Conservation (phyloP, 1,140 invertebrate species). For the Venustaconcha ellipsiformis region DNA sequence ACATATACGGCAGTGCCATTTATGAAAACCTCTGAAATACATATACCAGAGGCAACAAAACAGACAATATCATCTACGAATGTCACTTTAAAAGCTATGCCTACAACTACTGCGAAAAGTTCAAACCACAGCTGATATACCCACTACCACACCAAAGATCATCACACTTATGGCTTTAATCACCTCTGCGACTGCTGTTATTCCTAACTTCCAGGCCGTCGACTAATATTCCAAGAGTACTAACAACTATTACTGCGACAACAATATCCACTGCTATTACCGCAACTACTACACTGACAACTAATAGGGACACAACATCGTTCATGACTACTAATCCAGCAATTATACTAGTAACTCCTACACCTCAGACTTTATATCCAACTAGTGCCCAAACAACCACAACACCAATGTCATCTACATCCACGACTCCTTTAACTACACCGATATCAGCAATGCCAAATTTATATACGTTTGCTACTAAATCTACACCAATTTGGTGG, state of each 20-base stretch:
- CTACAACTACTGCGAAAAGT: neutral
- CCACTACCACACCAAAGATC: neutral
- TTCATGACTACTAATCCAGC: no score
- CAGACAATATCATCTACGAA: neutral
- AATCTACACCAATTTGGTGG: no score
- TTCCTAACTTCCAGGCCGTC: neutral
- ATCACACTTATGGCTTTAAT: no score
- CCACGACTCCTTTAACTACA: no score
- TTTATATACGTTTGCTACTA: no score
- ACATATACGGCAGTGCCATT: neutral
- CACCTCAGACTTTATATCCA: no score
- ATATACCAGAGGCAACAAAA: neutral
- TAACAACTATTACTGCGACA: neutral
- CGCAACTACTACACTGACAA: neutral
- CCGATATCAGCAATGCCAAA: no score
- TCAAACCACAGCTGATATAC: neutral
- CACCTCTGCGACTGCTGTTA: neutral
- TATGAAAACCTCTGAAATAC: neutral
- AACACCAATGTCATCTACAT: no score
- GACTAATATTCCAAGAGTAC: neutral
- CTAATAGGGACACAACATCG: no score
- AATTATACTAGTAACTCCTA: no score
- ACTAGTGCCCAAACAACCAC: no score
- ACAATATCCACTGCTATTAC: neutral
- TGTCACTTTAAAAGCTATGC: neutral